Evolutionary conservation across 1,140 invertebrate species (phyloP), one percentile per base, ranked within the genome.

Genomic region (Aleiodes sp.): DNA sequence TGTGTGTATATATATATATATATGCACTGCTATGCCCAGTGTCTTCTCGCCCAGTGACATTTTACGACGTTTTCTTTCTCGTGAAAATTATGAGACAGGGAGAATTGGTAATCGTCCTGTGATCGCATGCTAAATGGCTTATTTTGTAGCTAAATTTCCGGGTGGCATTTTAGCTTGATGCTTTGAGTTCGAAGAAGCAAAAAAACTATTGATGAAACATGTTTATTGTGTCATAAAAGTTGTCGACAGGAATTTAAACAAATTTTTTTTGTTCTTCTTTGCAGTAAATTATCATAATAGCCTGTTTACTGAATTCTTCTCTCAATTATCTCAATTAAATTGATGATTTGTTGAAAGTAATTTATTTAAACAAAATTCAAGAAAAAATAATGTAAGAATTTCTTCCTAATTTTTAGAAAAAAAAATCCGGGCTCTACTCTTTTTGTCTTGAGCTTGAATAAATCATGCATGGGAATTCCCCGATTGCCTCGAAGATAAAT

Each of bases 11-110:
- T 21, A 16, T 24, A 52, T 16, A 24, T 52, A 8, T 52, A 10
- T 52, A 52, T 52, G 46, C n/a, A n/a, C n/a, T n/a, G n/a, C n/a
- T 52, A 21, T 16, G 46, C 46, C 46, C 26, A 24, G 46, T 52
- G 46, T 62, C 37, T 62, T 37, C 33, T 39, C 21, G 60, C 37
- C 60, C 31, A 14, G 60, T 62, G 60, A 62, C 60, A 33, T 19
- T 62, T 62, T 62, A 62, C 60, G 33, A 37, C 16, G 24, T 35
- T 62, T 62, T 62, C 24, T 6, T 33, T 24, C 12, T 24, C 41
- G 14, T 43, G n/a, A 21, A 52, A 52, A 52, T 52, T 52, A 52
- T 52, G 46, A 24, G 46, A 52, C 46, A 52, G 46, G 46, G 46
- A 12, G 46, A 52, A 52, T 52, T 21, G 46, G 21, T 52, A 52